Base-by-base conservation (phyloP, 2,888 invertebrate species). In the Invenusta paracnida region DNA sequence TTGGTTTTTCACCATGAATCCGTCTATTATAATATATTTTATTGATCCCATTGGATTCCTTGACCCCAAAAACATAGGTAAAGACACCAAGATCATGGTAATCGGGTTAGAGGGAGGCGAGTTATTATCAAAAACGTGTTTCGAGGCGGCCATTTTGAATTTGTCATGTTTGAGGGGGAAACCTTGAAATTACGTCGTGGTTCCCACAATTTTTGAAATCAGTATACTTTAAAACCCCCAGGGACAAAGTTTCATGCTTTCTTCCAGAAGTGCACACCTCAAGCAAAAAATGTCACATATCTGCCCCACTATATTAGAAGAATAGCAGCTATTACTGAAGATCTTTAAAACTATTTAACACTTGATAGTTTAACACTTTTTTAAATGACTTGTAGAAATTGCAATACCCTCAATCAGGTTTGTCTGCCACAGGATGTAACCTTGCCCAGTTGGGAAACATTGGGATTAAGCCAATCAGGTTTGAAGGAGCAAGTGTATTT, bases 401-500 rank as follows among this genome's bases (percentile, higher is more conserved):
- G 23, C 73, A 73, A 73, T 73, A 73, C 73, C 73, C 73, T 23
- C 73, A 25, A 73, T 73, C 73, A 73, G 11, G 5, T 73, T 73
- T 73, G 73, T 73, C 73, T 73, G 73, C 73, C 5, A 73, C 73
- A 73, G 73, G 11, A 73, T 25, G 73, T 73, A 73, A 73, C 73
- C 73, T 13, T 73, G 73, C 5, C 73, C 73, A 73, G 73, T 73
- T 23, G 5, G 73, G 73, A 73, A 73, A 73, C 73, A 73, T 73
- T 5, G 73, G 73, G 73, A 73, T 73, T 73, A 73, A 73, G 11
- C 73, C 73, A 73, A 73, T 73, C 73, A 73, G 73, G 5, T 73
- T 73, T 73, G 27, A 73, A 73, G 73, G 73, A 73, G 73, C 25
- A 73, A 73, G 25, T 73, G 73, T 73, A 73, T 73, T 73, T 73